phyloP scores from a whole-genome alignment of 2,797 vertebrate species.

The Platalea minor region DNA sequence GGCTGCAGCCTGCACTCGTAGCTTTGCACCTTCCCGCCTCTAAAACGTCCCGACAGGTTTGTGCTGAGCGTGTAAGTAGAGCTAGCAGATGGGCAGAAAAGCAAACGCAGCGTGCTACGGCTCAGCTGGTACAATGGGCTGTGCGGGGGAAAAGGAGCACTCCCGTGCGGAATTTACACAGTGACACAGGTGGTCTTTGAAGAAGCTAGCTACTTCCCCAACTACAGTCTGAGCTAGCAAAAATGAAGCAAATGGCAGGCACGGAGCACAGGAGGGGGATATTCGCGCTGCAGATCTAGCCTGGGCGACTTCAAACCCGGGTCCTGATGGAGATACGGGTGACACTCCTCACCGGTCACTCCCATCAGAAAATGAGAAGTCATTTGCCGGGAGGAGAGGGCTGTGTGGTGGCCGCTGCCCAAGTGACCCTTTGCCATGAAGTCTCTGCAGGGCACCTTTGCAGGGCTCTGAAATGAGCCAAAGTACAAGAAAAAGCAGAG shows the following conservation, averaged over 20 bases:
- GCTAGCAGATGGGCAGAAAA: not conserved
- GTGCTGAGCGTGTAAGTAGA: not conserved
- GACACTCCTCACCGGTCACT: not conserved
- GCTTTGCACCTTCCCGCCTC: not conserved
- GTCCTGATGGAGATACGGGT: not conserved
- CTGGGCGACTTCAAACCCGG: not conserved
- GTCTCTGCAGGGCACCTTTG: not conserved
- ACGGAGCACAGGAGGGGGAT: not conserved
- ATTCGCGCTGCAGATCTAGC: not conserved
- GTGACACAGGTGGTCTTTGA: not conserved
- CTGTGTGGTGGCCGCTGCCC: not conserved
- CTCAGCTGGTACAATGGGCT: not conserved
- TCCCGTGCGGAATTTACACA: too few relatives aligned
- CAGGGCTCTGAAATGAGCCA: not conserved
- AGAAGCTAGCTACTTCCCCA: not conserved
- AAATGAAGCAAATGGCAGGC: not conserved
- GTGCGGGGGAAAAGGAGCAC: not conserved
- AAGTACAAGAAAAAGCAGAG: not conserved
- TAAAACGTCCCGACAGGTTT: not conserved
- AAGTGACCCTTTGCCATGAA: not conserved
- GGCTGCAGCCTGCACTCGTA: not conserved
- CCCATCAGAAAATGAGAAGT: not conserved
- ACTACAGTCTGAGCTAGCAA: not conserved
- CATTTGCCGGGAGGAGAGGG: not conserved
- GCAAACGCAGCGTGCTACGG: fast-evolving